These are phyloP conservation scores for Lanistes nyassanus DNA, from an alignment of 1,140 invertebrate species.

Conservation along the genomic window DNA sequence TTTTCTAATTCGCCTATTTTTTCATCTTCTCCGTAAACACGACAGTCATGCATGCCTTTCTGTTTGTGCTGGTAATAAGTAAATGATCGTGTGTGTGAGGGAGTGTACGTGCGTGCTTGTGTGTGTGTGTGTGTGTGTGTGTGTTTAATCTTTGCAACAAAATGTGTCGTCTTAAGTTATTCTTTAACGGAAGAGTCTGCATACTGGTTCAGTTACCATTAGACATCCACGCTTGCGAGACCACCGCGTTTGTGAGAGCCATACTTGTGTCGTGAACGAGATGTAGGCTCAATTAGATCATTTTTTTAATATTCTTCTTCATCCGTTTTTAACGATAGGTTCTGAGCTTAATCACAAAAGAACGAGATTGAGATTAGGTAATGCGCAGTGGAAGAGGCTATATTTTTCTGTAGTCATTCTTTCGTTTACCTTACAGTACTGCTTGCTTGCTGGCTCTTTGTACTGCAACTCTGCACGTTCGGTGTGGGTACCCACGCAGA, in stretches of 20 bases:
- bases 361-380: too few relatives aligned
- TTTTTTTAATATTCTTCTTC: not conserved
- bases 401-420: too few relatives aligned
- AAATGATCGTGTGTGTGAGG: not conserved
- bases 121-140: slow-evolving; percentile 2
- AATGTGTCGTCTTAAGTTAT: not conserved
- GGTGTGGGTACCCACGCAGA: too few relatives aligned
- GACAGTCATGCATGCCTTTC: not conserved
- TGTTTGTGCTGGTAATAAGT: not conserved
- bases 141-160: not conserved
- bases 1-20: not conserved
- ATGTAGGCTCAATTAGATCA: not conserved
- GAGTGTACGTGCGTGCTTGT: not conserved
- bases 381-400: too few relatives aligned
- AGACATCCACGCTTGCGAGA: too few relatives aligned
- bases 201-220: not conserved
- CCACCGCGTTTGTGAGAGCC: too few relatives aligned
- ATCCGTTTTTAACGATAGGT: too few relatives aligned
- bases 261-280: not conserved
- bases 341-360: too few relatives aligned
- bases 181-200: not conserved
- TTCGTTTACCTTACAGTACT: too few relatives aligned
- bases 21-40: not conserved
- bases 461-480: too few relatives aligned
- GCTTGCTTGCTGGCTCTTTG: too few relatives aligned